Conservation (phyloP, 2,113 vertebrate genomes). For the Passer montanus region DNA sequence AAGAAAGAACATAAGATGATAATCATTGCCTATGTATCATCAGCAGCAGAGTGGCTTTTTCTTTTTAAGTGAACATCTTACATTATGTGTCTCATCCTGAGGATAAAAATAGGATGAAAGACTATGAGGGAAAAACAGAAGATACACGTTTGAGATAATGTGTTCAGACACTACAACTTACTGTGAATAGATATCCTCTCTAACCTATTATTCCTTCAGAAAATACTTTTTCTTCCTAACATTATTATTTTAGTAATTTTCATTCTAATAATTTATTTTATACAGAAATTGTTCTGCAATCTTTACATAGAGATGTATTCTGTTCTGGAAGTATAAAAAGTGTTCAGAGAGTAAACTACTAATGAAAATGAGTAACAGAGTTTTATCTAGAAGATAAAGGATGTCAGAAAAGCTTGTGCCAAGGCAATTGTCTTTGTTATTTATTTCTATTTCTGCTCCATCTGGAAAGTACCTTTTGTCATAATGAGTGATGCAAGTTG, state of each 20-base stretch:
- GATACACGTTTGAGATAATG: not conserved
- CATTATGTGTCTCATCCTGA: not conserved
- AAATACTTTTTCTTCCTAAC: not conserved
- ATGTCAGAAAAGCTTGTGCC: not conserved
- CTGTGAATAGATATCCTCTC: not conserved
- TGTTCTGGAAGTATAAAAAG: not conserved
- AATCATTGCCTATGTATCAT: not conserved
- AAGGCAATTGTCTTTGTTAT: not conserved
- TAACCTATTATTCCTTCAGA: not conserved
- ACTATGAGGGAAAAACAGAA: not conserved
- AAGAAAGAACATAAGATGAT: not conserved
- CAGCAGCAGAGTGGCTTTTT: not conserved
- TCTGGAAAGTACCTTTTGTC: not conserved
- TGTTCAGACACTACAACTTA: not conserved
- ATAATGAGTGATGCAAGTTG: not conserved
- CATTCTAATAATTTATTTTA: not conserved
- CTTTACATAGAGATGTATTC: not conserved
- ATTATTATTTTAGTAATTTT: not conserved
- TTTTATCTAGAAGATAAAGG: not conserved
- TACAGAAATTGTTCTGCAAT: not conserved
- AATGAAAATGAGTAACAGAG: not conserved
- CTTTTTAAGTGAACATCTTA: constrained; percentile 21
- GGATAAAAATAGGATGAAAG: not conserved
- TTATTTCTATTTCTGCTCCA: not conserved
- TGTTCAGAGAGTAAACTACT: not conserved